A percentile compares a stretch with the other conserved stretches of the same genome.
phyloP scores from a whole-genome alignment of 2,888 invertebrate genomes.

The Nomada flava region DNA sequence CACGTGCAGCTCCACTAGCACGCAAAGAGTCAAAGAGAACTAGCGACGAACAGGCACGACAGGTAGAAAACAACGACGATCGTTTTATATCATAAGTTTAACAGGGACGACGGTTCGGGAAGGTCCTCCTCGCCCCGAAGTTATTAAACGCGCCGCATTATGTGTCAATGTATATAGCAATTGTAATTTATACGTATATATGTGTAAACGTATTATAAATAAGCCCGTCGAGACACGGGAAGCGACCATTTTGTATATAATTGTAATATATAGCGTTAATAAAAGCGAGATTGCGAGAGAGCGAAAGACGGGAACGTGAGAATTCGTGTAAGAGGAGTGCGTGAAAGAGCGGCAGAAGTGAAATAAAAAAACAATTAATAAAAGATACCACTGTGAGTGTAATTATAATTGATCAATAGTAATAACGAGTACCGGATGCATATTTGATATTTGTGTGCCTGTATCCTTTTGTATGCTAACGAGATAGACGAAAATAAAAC shows the following conservation, averaged over 20 bases:
- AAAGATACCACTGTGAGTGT: conserved; percentile 79
- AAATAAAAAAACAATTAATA: conserved; percentile 4
- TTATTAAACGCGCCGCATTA: conserved; percentile 70
- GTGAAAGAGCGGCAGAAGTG: conserved; percentile 31
- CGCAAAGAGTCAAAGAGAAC: conserved; percentile 34
- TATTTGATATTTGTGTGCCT: conserved; percentile 84
- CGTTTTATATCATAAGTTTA: conserved; percentile 68
- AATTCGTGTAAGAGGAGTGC: conserved; percentile 28
- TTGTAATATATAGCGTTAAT: conserved; percentile 76
- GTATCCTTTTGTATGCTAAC: conserved; percentile 84
- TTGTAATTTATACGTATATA: conserved; percentile 79
- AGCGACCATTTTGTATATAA: conserved; percentile 75
- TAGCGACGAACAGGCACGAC: conserved; percentile 50
- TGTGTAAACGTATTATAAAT: conserved; percentile 77
- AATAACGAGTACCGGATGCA: conserved; percentile 79
- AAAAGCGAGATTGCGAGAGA: conserved; percentile 36
- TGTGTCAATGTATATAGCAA: conserved; percentile 79
- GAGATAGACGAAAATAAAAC: conserved; percentile 75
- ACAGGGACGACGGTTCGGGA: conserved; percentile 46
- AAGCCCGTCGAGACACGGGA: conserved; percentile 54
- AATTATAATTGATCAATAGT: conserved; percentile 80
- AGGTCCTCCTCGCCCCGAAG: conserved; percentile 58
- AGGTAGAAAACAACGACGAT: conserved; percentile 54
- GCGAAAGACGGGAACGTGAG: conserved; percentile 16
- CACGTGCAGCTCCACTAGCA: conserved; percentile 33